phyloP scores from a whole-genome alignment of 2,888 invertebrate species.

The Erebia aethiops region DNA sequence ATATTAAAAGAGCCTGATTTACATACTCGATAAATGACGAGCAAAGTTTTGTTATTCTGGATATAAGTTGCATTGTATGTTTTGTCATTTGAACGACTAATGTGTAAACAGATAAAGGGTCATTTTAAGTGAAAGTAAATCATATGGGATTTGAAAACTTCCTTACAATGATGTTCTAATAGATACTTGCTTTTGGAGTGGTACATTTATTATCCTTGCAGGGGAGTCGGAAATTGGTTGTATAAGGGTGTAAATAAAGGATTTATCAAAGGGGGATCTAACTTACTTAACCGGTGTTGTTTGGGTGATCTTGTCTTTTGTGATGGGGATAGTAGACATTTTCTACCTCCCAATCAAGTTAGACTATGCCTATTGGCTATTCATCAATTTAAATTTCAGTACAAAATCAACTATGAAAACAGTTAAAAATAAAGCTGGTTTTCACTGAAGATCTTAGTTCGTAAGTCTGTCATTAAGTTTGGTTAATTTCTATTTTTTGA shows the following conservation, averaged over 20 bases:
- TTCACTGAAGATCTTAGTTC: too few relatives aligned
- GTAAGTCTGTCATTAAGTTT: too few relatives aligned
- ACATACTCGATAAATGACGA: conserved; percentile 19
- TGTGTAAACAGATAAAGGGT: conserved; percentile 64
- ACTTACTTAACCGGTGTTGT: conserved; percentile 13
- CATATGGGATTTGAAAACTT: conserved; percentile 53
- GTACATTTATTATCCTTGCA: conserved; percentile 33
- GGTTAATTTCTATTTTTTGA: too few relatives aligned
- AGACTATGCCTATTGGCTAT: too few relatives aligned
- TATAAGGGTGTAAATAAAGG: conserved; percentile 27
- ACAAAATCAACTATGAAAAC: too few relatives aligned
- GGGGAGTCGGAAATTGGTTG: conserved; percentile 25
- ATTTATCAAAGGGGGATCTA: conserved; percentile 22
- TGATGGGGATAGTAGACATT: neutral
- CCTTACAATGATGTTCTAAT: conserved; percentile 42
- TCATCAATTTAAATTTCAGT: too few relatives aligned
- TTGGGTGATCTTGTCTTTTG: conserved; percentile 22
- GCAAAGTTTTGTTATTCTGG: conserved; percentile 45
- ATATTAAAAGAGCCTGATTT: conserved; percentile 43
- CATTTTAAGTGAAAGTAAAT: conserved; percentile 62
- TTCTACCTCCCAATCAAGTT: too few relatives aligned
- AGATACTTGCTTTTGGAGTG: conserved; percentile 40
- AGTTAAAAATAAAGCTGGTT: too few relatives aligned
- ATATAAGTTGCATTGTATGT: conserved; percentile 46
- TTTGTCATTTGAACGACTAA: conserved; percentile 62